Base-by-base conservation (phyloP, 2,797 vertebrate genomes). In the Takifugu rubripes region DNA sequence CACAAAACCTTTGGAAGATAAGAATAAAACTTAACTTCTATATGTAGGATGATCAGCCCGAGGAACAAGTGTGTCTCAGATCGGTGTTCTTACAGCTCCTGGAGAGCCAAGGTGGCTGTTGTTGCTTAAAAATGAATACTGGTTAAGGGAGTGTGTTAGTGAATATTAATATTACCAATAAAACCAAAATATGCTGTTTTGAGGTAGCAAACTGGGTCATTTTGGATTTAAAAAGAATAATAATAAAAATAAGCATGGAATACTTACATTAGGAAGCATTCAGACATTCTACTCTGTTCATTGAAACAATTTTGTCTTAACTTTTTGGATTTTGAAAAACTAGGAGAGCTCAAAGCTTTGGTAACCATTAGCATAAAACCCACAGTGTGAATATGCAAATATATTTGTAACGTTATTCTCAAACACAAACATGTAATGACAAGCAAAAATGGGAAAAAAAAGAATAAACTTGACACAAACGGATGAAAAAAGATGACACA, bases 131-230 rank as follows among this genome's bases (percentile, higher is more conserved):
- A 40, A 40, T 4, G 36, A 10, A 40, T 40, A 40, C 12, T 40
- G 12, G 52, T 74, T 47, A 48, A 49, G 29, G 33, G 53, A 31
- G 46, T 54, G 17, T 46, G 12, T 25, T 5, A 12, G 21, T 24
- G 21, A 48, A 48, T 24, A 48, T 52, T 3, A 3, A 11, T 46
- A 46, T 69, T 46, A 67, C 29, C 12, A 42, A 15, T 25, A 25
- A 33, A 21, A 52, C 67, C 58, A 61, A 11, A 62, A 51, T 24
- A 43, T 67, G 59, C 46, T 61, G 31, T 77, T 74, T 52, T 75
- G 82, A 86, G 84, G 79, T 84, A 86, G 81, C 60, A 77, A 85
- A 83, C 69, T 63, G 47, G 78, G 70, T 57, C 9, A 40, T 27
- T 62, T 6, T n/a, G 2, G 31, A 31, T 53, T 27, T 40, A 40